Percentiles rank a stretch among this genome's conserved stretches.
These are phyloP conservation scores for Synaphobranchus kaupii DNA, from an alignment of 2,797 vertebrate genomes.

Conservation along the genomic window DNA sequence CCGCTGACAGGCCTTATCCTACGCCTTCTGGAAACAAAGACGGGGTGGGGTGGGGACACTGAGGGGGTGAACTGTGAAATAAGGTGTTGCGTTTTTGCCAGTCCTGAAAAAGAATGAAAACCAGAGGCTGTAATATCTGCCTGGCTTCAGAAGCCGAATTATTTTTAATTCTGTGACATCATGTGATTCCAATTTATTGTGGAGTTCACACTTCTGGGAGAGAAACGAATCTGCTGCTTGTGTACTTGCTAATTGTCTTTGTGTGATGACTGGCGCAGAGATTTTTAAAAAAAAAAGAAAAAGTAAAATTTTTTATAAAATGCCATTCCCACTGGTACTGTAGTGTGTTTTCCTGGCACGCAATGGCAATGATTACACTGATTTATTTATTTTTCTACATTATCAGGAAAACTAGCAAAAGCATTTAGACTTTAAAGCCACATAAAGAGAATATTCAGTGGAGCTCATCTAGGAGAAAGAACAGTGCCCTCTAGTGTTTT, in stretches of 20 bases:
- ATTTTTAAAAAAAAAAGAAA: background rate
- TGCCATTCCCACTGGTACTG: background rate
- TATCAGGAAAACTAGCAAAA: background rate
- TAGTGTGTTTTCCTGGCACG: background rate
- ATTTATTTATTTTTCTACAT: background rate
- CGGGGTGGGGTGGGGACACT: background rate
- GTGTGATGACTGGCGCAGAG: background rate
- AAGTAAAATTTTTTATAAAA: background rate
- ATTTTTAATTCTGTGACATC: background rate
- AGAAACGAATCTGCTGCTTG: background rate
- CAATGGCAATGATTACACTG: background rate
- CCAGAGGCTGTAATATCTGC: background rate
- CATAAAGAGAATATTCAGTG: background rate
- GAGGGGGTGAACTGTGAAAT: background rate
- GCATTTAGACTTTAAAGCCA: background rate
- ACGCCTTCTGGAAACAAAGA: conserved; percentile 55
- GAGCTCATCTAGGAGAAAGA: conserved; percentile 24
- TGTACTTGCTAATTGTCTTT: background rate
- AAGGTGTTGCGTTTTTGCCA: background rate
- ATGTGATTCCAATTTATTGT: background rate
- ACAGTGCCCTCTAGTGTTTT: conserved; percentile 44
- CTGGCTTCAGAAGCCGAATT: background rate
- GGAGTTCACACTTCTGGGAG: background rate
- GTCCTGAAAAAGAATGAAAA: background rate
- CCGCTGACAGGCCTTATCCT: conserved; percentile 52